Base-by-base conservation (phyloP, 2,797 vertebrate species). In the Sylvia borin region DNA sequence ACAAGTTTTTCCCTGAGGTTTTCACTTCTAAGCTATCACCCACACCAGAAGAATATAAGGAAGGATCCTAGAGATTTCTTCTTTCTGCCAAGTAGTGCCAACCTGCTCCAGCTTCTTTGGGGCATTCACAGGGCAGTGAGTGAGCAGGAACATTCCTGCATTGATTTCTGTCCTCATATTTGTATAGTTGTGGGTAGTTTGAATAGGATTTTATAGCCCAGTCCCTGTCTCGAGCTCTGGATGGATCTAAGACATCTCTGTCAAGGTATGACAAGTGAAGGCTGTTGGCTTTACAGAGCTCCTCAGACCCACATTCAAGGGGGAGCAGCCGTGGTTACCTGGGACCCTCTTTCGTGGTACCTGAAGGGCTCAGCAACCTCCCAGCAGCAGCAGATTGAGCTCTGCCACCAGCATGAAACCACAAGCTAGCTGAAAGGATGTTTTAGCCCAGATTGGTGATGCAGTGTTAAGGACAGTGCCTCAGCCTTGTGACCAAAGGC, bases 201-300 rank as follows among this genome's bases (percentile, higher is more conserved):
- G 24, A 91, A 53, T 51, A 29, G 15, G 25, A 58, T 85, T 87
- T 94, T 81, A 11, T 36, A 81, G 65, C 26, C 84, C 38, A 24
- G 29, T 45, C 40, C 13, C 38, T 87, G 16, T 62, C 43, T 88
- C 5, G 13, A 57, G 32, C 60, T 72, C 62, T 64, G 71, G 26
- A 25, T 31, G 42, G 18, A 27, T 26, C 36, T 34, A 47, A 67
- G 31, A 27, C 9, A 43, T 42, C 13, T 38, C 78, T 92, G 48
- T 36, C 27, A 51, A 87, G 53, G 34, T 53, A 54, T 38, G 50
- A 89, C 0, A 0, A 93, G 36, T 71, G 70, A 86, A 74, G 34
- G 54, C 74, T 73, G 54, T 64, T 80, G 38, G 25, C 29, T 83
- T 93, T 77, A 64, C 62, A 85, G 75, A 87, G 54, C 38, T 93